These are phyloP conservation scores for Odocoileus hemionus DNA, from an alignment of 2,113 vertebrate species.

Conservation along the genomic window DNA sequence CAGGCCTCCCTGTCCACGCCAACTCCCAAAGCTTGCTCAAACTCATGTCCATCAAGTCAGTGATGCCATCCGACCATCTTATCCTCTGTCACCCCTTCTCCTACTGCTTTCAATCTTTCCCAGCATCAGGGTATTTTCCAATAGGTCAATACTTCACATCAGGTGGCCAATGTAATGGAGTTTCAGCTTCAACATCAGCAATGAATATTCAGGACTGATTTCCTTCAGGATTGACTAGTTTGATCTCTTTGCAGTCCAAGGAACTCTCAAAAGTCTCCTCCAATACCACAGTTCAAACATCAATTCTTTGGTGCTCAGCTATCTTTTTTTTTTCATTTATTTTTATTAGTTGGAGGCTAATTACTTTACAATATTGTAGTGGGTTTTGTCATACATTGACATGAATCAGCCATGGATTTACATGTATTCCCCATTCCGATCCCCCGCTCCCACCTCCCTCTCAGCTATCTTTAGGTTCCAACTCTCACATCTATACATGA, in stretches of 20 bases:
- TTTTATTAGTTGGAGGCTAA: too few relatives aligned
- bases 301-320: accelerated
- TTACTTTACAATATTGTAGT: too few relatives aligned
- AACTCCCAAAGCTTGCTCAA: neutral
- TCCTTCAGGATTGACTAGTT: neutral
- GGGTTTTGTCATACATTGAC: too few relatives aligned
- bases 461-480: neutral
- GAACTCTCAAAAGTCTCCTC: neutral
- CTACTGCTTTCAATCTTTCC: neutral
- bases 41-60: neutral
- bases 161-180: neutral
- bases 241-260: neutral
- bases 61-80: neutral
- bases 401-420: too few relatives aligned
- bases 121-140: neutral
- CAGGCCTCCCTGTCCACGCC: neutral
- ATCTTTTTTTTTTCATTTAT: neutral
- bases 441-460: too few relatives aligned
- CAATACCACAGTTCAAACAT: neutral
- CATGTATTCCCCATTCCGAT: too few relatives aligned
- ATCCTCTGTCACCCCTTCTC: neutral
- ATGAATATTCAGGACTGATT: neutral
- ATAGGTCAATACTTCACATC: neutral
- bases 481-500: neutral
- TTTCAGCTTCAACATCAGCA: neutral